Conservation (phyloP, 2,113 vertebrate genomes). For the Xiphias gladius region DNA sequence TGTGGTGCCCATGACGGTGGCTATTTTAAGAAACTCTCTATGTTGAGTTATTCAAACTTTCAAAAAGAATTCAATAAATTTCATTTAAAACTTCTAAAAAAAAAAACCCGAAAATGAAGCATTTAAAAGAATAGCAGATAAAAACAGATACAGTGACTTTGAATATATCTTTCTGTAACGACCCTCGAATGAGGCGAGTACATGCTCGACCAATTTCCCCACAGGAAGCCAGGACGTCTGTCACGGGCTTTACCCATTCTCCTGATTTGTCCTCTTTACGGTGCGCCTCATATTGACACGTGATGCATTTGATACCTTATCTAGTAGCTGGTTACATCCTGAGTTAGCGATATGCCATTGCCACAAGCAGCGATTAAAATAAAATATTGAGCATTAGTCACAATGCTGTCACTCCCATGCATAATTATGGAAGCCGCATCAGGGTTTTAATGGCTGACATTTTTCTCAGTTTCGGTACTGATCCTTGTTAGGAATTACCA, state of each 20-base stretch:
- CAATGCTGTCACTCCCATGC: conserved; percentile 57
- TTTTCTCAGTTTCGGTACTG: neutral
- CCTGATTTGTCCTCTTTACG: neutral
- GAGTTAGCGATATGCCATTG: conserved; percentile 13
- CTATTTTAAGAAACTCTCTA: too few species aligned
- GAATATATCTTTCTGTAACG: neutral
- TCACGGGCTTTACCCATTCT: neutral
- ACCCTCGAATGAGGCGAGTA: too few species aligned
- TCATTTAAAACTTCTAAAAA: too few species aligned
- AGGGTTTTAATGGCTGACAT: neutral
- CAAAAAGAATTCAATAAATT: too few species aligned
- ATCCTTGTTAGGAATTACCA: neutral
- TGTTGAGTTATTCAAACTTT: too few species aligned
- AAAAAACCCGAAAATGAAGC: too few species aligned
- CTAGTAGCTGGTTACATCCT: neutral
- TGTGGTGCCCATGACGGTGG: too few species aligned
- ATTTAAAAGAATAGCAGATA: too few species aligned
- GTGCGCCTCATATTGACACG: neutral
- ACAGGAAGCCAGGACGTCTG: too few species aligned
- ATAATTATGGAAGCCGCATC: neutral
- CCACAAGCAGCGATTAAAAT: conserved; percentile 40
- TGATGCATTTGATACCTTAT: neutral
- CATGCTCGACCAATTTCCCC: neutral
- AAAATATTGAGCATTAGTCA: conserved; percentile 51
- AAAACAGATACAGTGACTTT: neutral